phyloP scores from a whole-genome alignment of 2,113 vertebrate genomes.

The Chloropsis hardwickii region DNA sequence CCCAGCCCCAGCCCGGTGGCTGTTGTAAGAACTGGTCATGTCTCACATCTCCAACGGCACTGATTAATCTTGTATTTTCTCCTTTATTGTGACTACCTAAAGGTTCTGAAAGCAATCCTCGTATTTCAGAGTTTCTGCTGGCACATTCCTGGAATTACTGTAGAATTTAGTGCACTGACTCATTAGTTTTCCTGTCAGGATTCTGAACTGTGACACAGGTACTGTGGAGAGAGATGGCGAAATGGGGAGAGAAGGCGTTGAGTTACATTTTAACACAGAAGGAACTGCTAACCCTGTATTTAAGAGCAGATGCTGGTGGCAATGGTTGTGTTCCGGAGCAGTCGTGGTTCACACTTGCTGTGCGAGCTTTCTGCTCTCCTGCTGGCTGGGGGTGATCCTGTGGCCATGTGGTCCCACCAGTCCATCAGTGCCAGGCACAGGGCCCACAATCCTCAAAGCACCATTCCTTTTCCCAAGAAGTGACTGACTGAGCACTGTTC shows the following conservation, averaged over 20 bases:
- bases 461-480: accelerated
- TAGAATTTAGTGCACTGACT: not conserved
- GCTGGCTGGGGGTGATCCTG: not conserved
- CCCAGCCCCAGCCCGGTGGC: not conserved
- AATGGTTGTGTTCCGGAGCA: not conserved
- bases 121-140: not conserved
- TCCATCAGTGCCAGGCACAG: not conserved
- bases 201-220: not conserved
- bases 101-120: not conserved
- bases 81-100: not conserved
- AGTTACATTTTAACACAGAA: not conserved
- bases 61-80: not conserved
- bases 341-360: accelerated
- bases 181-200: not conserved
- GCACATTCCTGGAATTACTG: not conserved
- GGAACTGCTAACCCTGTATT: not conserved
- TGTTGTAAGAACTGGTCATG: accelerated
- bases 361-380: not conserved
- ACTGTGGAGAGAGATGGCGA: not conserved
- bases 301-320: not conserved
- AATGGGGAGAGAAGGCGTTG: not conserved
- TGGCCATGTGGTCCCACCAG: not conserved
- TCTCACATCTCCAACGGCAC: not conserved
- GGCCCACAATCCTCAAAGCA: not conserved
- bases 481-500: not conserved